Evolutionary conservation across 2,113 vertebrate genomes (phyloP).

Genomic region (Clinocottus analis): DNA sequence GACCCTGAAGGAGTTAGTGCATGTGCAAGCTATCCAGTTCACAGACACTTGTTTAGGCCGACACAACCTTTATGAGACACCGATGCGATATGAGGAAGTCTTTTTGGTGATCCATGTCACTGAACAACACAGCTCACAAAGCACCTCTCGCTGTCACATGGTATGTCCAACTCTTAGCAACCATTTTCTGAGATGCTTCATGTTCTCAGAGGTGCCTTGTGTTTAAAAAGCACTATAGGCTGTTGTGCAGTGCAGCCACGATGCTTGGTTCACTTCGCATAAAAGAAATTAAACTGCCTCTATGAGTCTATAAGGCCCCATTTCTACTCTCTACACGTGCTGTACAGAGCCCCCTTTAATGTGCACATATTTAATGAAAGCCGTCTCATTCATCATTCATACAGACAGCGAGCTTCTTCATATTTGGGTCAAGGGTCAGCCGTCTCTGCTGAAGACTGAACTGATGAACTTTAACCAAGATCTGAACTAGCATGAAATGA

Average conservation of each 20-base stretch:
- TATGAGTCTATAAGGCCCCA: constrained; percentile 10
- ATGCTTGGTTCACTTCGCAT: constrained; percentile 16
- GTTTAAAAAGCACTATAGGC: not conserved
- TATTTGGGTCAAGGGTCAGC: not conserved
- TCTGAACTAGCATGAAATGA: not conserved
- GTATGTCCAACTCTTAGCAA: not conserved
- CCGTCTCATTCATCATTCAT: constrained; percentile 20
- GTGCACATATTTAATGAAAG: not conserved
- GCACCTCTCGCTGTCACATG: not conserved
- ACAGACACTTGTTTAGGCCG: not conserved
- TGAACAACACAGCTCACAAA: not conserved
- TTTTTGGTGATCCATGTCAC: not conserved
- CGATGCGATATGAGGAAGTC: not conserved
- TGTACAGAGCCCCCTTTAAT: not conserved
- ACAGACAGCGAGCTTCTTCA: not conserved
- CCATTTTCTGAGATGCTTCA: not conserved
- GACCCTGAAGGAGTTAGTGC: not conserved
- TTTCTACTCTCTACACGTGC: not conserved
- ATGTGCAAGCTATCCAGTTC: not conserved
- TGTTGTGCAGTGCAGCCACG: constrained; percentile 9
- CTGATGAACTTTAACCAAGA: constrained; percentile 15
- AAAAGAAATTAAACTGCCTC: constrained; percentile 11
- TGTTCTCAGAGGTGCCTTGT: not conserved
- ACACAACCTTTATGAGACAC: not conserved
- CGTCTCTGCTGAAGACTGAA: not conserved